phyloP scores from a whole-genome alignment of 2,888 invertebrate genomes.

The Watsonalla binaria region DNA sequence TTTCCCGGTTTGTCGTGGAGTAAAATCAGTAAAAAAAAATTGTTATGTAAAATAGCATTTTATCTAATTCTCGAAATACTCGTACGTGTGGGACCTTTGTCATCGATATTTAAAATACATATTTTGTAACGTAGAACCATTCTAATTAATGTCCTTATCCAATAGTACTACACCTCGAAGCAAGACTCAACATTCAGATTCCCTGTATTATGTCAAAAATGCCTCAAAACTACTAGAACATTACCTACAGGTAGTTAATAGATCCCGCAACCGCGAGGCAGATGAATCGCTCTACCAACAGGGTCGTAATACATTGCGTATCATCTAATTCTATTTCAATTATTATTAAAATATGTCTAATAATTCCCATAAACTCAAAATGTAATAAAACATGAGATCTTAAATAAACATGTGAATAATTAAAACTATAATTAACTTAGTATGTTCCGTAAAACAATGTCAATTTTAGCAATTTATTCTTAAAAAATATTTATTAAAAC shows the following conservation, averaged over 20 bases:
- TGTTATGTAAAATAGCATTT: slow-evolving; percentile 28
- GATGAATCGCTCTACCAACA: too few relatives aligned
- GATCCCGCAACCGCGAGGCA: too few relatives aligned
- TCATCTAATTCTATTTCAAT: too few relatives aligned
- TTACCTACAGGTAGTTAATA: too few relatives aligned
- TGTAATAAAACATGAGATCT: neutral
- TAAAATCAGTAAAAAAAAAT: slow-evolving; percentile 6
- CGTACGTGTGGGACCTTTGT: slow-evolving; percentile 69
- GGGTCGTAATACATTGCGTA: too few relatives aligned
- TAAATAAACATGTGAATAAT: slow-evolving; percentile 9
- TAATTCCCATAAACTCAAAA: neutral
- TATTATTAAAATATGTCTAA: neutral
- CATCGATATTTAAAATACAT: slow-evolving; percentile 44
- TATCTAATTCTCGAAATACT: slow-evolving; percentile 56
- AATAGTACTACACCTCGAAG: neutral
- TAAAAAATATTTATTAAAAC: slow-evolving; percentile 14
- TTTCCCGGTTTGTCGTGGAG: neutral
- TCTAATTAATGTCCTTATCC: slow-evolving; percentile 13
- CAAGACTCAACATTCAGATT: too few relatives aligned
- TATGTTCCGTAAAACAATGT: slow-evolving; percentile 40
- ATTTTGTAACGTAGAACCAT: slow-evolving; percentile 38
- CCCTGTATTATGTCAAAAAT: too few relatives aligned
- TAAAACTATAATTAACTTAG: slow-evolving; percentile 22
- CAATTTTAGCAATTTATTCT: slow-evolving; percentile 50
- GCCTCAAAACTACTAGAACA: too few relatives aligned